A percentile compares a stretch with the other conserved stretches of the same genome.
phyloP scores from a whole-genome alignment of 2,888 invertebrate species.

The Lasioglossum pauxillum region DNA sequence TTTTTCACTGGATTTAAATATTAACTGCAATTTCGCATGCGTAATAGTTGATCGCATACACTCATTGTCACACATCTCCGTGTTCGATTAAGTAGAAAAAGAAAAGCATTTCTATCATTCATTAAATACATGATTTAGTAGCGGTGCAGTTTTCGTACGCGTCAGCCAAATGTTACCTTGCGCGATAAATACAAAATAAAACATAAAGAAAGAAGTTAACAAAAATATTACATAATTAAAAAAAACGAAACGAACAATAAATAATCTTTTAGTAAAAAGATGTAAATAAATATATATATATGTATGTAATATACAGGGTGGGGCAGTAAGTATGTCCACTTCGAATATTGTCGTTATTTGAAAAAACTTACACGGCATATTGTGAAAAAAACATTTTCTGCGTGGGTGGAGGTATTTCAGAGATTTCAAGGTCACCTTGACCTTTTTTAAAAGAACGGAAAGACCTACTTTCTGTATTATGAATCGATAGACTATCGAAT shows the following conservation, averaged over 20 bases:
- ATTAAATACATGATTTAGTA: not conserved
- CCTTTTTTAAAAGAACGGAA: no score
- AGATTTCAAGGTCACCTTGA: no score
- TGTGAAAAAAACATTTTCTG: no score
- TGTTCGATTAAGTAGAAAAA: not conserved
- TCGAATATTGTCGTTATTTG: no score
- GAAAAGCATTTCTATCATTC: not conserved
- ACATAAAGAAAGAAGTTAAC: slow-evolving; percentile 49
- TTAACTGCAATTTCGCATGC: not conserved
- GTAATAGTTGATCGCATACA: not conserved
- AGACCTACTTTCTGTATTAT: no score
- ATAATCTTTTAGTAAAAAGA: slow-evolving; percentile 51
- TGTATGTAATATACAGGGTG: slow-evolving; percentile 36
- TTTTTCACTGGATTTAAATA: not conserved
- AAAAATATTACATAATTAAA: slow-evolving; percentile 44
- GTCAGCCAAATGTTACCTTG: slow-evolving; percentile 28
- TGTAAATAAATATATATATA: slow-evolving; percentile 62
- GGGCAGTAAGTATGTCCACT: no score
- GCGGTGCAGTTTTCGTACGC: slow-evolving; percentile 13
- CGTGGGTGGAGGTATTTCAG: no score
- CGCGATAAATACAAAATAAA: slow-evolving; percentile 36
- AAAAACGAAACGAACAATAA: slow-evolving; percentile 64
- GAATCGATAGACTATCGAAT: no score
- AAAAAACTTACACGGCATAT: no score
- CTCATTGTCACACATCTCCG: not conserved